Evolutionary conservation across 1,140 invertebrate species (phyloP).

Genomic region (Mactra quadrangularis): DNA sequence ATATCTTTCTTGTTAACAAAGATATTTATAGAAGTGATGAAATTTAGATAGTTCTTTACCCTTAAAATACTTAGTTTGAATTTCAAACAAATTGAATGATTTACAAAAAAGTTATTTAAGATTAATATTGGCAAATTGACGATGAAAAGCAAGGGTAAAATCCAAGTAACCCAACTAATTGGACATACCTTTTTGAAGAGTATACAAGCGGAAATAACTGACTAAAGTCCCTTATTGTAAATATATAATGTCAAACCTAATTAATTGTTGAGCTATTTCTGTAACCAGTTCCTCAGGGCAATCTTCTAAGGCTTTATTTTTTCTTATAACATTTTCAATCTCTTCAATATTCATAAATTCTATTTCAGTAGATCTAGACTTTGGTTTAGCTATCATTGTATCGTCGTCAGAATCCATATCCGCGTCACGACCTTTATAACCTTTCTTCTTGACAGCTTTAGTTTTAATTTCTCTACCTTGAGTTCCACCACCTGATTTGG

Average conservation of each 20-base stretch:
- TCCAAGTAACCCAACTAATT: too few relatives aligned
- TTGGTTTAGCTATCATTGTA: constrained; percentile 53
- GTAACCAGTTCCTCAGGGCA: constrained; percentile 84
- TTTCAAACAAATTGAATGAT: too few relatives aligned
- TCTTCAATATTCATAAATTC: constrained; percentile 89
- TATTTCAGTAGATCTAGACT: constrained; percentile 83
- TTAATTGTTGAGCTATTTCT: constrained; percentile 82
- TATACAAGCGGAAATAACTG: too few relatives aligned
- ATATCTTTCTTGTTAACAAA: too few relatives aligned
- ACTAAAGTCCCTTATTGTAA: too few relatives aligned
- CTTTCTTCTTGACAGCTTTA: constrained; percentile 93
- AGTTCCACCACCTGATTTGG: constrained; percentile 88
- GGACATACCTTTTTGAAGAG: too few relatives aligned
- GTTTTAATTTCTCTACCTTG: constrained; percentile 98
- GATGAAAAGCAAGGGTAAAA: too few relatives aligned
- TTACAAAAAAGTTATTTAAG: too few relatives aligned
- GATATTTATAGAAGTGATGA: too few relatives aligned
- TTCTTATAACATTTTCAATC: constrained; percentile 88
- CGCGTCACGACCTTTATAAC: constrained; percentile 85
- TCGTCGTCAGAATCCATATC: constrained; percentile 80
- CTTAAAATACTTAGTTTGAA: too few relatives aligned
- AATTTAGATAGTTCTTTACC: too few relatives aligned
- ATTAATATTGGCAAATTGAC: too few relatives aligned
- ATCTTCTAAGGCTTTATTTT: constrained; percentile 85
- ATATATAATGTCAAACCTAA: constrained; percentile 81